phyloP scores from a whole-genome alignment of 2,888 invertebrate genomes.

The Lepidochrysops patricia region DNA sequence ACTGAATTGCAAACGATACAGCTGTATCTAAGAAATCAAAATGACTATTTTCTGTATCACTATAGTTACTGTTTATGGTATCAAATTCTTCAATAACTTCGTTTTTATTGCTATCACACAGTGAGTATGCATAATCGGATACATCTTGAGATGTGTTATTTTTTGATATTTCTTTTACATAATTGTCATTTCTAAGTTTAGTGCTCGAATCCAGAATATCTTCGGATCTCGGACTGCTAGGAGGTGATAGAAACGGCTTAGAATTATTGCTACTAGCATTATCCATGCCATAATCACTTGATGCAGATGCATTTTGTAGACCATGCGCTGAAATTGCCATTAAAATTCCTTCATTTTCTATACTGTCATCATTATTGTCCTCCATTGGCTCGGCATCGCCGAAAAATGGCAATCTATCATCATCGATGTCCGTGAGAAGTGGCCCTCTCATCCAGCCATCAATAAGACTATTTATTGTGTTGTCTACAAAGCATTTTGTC shows the following conservation, averaged over 20 bases:
- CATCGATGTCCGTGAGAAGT: constrained; percentile 48
- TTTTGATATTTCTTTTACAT: background rate
- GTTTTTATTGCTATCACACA: constrained; percentile 33
- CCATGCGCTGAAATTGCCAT: constrained; percentile 85
- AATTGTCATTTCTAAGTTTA: constrained; percentile 19
- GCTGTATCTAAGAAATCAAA: constrained; percentile 80
- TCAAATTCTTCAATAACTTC: constrained; percentile 17
- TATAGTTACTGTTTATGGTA: constrained; percentile 17
- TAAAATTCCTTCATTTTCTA: constrained; percentile 81
- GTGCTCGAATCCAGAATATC: constrained; percentile 30
- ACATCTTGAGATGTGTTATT: constrained; percentile 24
- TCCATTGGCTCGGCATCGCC: constrained; percentile 71
- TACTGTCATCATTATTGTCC: constrained; percentile 69
- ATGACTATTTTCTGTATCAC: constrained; percentile 39
- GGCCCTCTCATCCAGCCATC: constrained; percentile 75
- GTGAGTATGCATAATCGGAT: constrained; percentile 37
- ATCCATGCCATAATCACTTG: constrained; percentile 29
- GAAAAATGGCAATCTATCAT: constrained; percentile 46
- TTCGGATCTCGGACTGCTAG: constrained; percentile 39
- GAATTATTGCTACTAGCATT: constrained; percentile 25
- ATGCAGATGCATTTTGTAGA: constrained; percentile 60
- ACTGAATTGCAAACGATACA: constrained; percentile 83
- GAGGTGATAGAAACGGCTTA: constrained; percentile 30
- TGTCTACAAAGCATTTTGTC: constrained; percentile 79
- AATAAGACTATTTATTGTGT: constrained; percentile 79